These are phyloP conservation scores for Cataglyphis hispanica DNA, from an alignment of 1,140 invertebrate species.

Conservation along the genomic window DNA sequence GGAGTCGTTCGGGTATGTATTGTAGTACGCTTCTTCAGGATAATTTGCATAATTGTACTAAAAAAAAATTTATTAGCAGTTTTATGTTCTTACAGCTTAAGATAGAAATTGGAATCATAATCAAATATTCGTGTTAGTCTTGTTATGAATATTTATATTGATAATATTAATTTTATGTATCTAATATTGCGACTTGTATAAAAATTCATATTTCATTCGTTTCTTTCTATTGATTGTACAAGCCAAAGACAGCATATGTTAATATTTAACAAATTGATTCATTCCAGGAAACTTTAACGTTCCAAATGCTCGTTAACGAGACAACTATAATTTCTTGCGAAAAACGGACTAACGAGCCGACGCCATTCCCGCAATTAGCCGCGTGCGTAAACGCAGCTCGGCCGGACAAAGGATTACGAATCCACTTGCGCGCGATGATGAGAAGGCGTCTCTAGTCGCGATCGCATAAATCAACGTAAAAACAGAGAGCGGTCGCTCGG, in stretches of 20 bases:
- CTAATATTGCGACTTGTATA: slow-evolving; percentile 10
- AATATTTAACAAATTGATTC: slow-evolving; percentile 58
- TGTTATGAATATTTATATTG: slow-evolving; percentile 6
- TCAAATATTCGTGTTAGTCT: not conserved
- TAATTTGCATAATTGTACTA: slow-evolving; percentile 18
- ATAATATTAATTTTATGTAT: not conserved
- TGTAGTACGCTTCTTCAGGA: not conserved
- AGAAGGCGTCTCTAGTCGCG: slow-evolving; percentile 71
- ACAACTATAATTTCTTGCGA: slow-evolving; percentile 59
- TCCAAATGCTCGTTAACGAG: slow-evolving; percentile 44
- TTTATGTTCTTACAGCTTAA: not conserved
- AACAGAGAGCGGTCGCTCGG: slow-evolving; percentile 58
- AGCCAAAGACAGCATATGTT: not conserved
- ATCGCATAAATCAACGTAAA: slow-evolving; percentile 78
- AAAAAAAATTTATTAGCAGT: slow-evolving; percentile 25
- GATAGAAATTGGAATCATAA: not conserved
- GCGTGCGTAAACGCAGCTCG: slow-evolving; percentile 53
- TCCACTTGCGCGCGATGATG: slow-evolving; percentile 64
- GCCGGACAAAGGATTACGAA: slow-evolving; percentile 58
- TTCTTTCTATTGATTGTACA: not conserved
- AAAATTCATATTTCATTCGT: not conserved
- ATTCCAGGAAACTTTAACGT: slow-evolving; percentile 25
- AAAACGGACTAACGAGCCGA: slow-evolving; percentile 60
- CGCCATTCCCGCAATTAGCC: slow-evolving; percentile 60
- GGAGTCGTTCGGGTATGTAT: not conserved